A percentile compares a stretch with the other conserved stretches of the same genome.
Evolutionary conservation across 2,888 invertebrate species (phyloP).

Genomic region (Linnaemya vulpina): DNA sequence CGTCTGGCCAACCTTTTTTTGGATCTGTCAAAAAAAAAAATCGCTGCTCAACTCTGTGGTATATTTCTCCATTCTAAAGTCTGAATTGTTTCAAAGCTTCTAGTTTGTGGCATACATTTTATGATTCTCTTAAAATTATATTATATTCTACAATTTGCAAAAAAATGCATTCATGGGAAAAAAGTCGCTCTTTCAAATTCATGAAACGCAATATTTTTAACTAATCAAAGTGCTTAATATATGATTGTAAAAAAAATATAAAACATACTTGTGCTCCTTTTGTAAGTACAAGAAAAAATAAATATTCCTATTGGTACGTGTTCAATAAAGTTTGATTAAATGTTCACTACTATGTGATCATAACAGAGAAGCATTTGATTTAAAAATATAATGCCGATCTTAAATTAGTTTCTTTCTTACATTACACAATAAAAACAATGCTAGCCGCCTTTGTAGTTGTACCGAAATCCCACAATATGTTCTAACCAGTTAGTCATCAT

Average conservation of each 20-base stretch:
- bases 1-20: no score
- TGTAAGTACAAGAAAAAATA: slow-evolving; percentile 58
- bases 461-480: neutral
- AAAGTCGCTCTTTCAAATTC: neutral
- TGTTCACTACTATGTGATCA: slow-evolving; percentile 13
- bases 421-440: neutral
- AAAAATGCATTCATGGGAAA: neutral
- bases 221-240: neutral
- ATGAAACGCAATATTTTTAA: neutral
- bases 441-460: neutral
- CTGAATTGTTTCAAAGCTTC: no score
- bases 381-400: neutral
- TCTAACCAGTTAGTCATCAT: neutral
- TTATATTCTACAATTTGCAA: neutral
- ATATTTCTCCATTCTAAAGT: no score
- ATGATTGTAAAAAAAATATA: slow-evolving; percentile 9
- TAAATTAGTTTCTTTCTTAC: slow-evolving; percentile 3
- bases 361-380: slow-evolving; percentile 4
- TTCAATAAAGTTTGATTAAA: slow-evolving; percentile 35
- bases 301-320: slow-evolving; percentile 16
- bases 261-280: slow-evolving; percentile 27
- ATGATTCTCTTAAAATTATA: neutral
- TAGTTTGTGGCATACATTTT: no score
- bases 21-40: no score
- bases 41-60: no score